phyloP scores from a whole-genome alignment of 2,113 vertebrate species.

The Phalacrocorax carbo region DNA sequence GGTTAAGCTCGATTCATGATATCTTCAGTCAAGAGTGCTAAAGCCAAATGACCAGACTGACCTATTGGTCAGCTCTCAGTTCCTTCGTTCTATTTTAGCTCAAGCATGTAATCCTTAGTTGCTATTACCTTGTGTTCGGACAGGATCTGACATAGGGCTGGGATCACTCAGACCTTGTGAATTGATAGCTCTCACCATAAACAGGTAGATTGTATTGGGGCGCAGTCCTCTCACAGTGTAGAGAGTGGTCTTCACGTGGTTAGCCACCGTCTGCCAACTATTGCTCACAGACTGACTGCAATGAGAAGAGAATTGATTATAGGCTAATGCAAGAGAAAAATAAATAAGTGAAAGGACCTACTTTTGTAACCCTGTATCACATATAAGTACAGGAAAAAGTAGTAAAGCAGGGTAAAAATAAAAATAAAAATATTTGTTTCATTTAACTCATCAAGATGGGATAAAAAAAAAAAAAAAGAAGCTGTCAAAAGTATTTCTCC shows the following conservation, averaged over 20 bases:
- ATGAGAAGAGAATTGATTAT: neutral
- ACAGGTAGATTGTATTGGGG: slow-evolving; percentile 97
- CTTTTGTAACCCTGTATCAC: neutral
- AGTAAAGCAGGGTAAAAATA: neutral
- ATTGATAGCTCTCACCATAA: slow-evolving; percentile 97
- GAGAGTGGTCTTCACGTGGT: slow-evolving; percentile 90
- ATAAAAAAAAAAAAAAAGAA: neutral
- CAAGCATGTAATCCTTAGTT: fast-evolving
- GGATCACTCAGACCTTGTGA: slow-evolving; percentile 95
- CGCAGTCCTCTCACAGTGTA: slow-evolving; percentile 89
- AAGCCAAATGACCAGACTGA: neutral
- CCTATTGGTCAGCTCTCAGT: neutral
- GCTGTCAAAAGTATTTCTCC: slow-evolving; percentile 48
- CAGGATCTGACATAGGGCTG: slow-evolving; percentile 94
- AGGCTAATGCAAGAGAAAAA: neutral
- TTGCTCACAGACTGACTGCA: slow-evolving; percentile 98
- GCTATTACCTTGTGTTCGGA: slow-evolving; percentile 92
- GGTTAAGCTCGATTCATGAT: neutral
- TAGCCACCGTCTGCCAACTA: slow-evolving; percentile 97
- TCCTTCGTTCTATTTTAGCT: neutral
- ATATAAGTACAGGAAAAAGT: slow-evolving; percentile 25
- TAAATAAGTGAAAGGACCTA: neutral
- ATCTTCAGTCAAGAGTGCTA: neutral
- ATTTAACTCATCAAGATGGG: neutral
- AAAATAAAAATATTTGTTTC: slow-evolving; percentile 34